Evolutionary conservation across 2,797 vertebrate species (phyloP).

Genomic region (Pseudopleuronectes americanus): DNA sequence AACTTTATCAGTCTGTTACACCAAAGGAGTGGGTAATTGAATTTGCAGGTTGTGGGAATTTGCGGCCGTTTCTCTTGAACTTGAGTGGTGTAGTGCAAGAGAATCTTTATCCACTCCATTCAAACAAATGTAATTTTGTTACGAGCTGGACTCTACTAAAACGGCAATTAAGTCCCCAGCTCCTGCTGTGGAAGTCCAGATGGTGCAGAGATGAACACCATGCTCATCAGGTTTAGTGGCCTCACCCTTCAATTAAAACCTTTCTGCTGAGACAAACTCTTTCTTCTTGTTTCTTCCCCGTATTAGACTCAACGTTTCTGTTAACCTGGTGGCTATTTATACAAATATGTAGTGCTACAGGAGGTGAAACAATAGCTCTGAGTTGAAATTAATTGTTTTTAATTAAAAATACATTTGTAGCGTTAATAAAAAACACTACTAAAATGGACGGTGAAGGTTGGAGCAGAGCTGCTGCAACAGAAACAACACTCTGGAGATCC

Average conservation of each 20-base stretch:
- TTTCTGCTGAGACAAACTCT: slow-evolving; percentile 32
- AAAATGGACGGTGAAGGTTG: neutral
- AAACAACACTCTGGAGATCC: too few species aligned
- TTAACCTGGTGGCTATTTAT: slow-evolving; percentile 1
- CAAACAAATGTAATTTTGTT: slow-evolving; percentile 12
- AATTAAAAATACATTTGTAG: too few species aligned
- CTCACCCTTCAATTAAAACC: slow-evolving; percentile 30
- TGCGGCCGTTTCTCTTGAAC: neutral
- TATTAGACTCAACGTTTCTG: slow-evolving; percentile 4
- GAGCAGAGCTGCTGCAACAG: too few species aligned
- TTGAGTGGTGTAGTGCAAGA: neutral
- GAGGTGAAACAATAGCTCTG: neutral
- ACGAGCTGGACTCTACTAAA: slow-evolving; percentile 25
- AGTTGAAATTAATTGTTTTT: too few species aligned
- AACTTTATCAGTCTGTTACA: neutral
- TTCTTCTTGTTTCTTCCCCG: neutral
- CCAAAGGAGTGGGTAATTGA: neutral
- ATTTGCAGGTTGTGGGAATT: neutral
- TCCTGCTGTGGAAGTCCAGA: slow-evolving; percentile 52
- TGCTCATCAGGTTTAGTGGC: slow-evolving; percentile 35
- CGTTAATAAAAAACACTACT: neutral
- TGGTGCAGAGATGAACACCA: slow-evolving; percentile 48
- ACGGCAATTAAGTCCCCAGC: slow-evolving; percentile 15
- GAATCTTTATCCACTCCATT: slow-evolving; percentile 24
- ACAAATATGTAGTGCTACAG: neutral